Percentiles rank a stretch among this genome's conserved stretches.
Conservation (phyloP, 2,888 invertebrate species). For the Chalcis sispes region DNA sequence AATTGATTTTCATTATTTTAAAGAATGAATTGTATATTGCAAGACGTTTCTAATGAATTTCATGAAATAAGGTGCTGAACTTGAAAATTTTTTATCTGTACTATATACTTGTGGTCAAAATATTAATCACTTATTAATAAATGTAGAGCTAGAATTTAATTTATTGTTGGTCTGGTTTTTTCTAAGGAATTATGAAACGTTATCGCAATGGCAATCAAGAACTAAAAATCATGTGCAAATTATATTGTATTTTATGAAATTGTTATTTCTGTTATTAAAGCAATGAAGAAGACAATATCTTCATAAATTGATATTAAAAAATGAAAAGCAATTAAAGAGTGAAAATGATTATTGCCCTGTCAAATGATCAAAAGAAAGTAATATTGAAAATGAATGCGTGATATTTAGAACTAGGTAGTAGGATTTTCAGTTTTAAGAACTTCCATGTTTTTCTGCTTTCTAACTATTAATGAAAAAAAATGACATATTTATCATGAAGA, state of each 20-base stretch:
- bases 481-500: not conserved
- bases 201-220: constrained; percentile 22
- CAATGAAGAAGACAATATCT: not conserved
- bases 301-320: not conserved
- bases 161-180: constrained; percentile 23
- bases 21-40: constrained; percentile 6
- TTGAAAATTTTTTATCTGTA: not conserved
- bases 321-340: not conserved
- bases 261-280: constrained; percentile 38
- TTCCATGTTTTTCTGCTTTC: constrained; percentile 16
- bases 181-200: constrained; percentile 10
- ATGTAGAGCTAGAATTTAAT: constrained; percentile 11
- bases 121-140: not conserved
- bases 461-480: not conserved
- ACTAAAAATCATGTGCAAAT: constrained; percentile 22
- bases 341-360: constrained; percentile 6
- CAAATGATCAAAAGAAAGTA: constrained; percentile 3
- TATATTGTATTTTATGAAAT: constrained; percentile 32
- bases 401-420: constrained; percentile 15
- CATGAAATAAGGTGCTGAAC: not conserved
- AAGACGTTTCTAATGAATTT: not conserved
- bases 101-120: not conserved
- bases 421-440: constrained; percentile 33
- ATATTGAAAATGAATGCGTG: constrained; percentile 25
- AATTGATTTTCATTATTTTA: not conserved